Conservation (phyloP, 2,113 vertebrate genomes). For the Elephas maximus region DNA sequence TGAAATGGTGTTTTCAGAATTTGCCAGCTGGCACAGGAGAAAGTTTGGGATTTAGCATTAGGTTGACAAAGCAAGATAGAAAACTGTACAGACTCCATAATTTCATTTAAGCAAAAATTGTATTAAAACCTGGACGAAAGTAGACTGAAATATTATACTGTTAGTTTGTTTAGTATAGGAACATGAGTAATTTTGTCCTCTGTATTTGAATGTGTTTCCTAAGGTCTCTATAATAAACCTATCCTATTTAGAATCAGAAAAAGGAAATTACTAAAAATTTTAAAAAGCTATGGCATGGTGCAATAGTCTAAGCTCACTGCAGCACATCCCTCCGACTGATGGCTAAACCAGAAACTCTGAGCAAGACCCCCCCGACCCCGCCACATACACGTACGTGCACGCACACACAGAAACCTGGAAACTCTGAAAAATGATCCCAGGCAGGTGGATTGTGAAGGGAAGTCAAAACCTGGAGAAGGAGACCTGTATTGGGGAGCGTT, state of each 20-base stretch:
- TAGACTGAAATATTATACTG: not conserved
- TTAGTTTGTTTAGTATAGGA: not conserved
- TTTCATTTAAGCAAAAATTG: not conserved
- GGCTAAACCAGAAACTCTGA: not conserved
- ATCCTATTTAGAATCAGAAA: conserved; percentile 19
- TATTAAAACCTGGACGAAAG: not conserved
- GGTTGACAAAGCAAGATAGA: not conserved
- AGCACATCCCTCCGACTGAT: not conserved
- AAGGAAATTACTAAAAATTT: not conserved
- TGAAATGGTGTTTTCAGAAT: not conserved
- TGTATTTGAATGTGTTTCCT: not conserved
- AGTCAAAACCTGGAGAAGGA: not conserved
- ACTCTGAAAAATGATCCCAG: not conserved
- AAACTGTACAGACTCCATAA: not conserved
- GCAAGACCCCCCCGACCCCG: too few species aligned
- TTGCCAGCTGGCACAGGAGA: not conserved
- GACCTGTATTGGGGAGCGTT: rapidly evolving
- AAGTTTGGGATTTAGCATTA: not conserved
- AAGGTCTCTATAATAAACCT: not conserved
- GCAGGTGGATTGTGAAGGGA: not conserved
- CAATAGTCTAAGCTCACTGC: rapidly evolving
- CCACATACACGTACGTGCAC: not conserved
- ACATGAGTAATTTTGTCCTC: not conserved
- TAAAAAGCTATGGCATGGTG: not conserved
- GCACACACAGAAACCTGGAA: not conserved